Conservation (phyloP, 1,140 invertebrate species). For the Caenorhabditis inopinata region DNA sequence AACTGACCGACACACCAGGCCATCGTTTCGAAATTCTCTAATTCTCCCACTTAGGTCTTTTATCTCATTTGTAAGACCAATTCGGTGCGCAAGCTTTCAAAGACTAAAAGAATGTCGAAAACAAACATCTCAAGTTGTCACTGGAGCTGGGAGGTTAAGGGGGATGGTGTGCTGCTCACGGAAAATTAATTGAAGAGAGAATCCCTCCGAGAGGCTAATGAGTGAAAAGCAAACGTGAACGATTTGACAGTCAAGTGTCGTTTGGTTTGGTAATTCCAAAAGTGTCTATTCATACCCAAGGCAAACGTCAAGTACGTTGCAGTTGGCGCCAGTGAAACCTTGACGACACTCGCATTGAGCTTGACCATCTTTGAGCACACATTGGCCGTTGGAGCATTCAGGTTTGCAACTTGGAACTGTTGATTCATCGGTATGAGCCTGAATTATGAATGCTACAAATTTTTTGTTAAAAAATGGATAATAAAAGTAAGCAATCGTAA, state of each 20-base stretch:
- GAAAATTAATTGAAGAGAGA: neutral
- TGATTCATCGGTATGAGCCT: neutral
- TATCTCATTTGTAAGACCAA: slow-evolving; percentile 9
- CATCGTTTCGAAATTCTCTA: neutral
- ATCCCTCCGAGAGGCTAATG: neutral
- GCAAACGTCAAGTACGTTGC: slow-evolving; percentile 53
- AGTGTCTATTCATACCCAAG: slow-evolving; percentile 41
- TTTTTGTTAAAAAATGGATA: no score
- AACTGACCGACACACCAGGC: neutral
- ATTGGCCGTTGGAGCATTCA: slow-evolving; percentile 47
- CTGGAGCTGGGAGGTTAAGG: no score
- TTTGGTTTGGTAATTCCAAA: slow-evolving; percentile 2
- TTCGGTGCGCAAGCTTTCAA: neutral
- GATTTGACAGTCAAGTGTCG: slow-evolving; percentile 21
- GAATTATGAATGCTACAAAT: neutral
- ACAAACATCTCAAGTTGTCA: slow-evolving; percentile 34
- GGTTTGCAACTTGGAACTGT: slow-evolving; percentile 39
- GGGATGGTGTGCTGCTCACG: no score
- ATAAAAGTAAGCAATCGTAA: no score
- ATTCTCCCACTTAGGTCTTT: neutral
- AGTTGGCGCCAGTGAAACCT: slow-evolving; percentile 53
- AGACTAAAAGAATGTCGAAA: neutral
- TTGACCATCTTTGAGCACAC: slow-evolving; percentile 35
- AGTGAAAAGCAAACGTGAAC: slow-evolving; percentile 33
- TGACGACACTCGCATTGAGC: slow-evolving; percentile 51